A percentile compares a stretch with the other conserved stretches of the same genome.
These are phyloP conservation scores for Seriola quinqueradiata DNA, from an alignment of 2,113 vertebrate species.

Conservation along the genomic window DNA sequence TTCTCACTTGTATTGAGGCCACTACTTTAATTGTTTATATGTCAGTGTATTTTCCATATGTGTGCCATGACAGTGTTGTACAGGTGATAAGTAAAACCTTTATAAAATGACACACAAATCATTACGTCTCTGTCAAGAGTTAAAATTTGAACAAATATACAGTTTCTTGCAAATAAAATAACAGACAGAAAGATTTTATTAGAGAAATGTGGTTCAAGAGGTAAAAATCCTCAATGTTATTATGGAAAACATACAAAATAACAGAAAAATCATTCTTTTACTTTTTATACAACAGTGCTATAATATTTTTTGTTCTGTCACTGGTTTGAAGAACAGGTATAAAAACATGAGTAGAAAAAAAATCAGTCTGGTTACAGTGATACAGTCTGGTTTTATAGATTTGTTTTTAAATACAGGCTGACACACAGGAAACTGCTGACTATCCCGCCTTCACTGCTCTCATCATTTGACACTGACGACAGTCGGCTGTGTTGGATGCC, in stretches of 20 bases:
- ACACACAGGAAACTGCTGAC: neutral
- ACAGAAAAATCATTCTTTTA: neutral
- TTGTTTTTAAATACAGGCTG: neutral
- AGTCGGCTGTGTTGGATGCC: constrained; percentile 38
- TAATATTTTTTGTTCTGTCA: neutral
- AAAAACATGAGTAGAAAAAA: constrained; percentile 1
- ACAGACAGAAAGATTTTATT: constrained; percentile 24
- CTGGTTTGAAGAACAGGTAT: neutral
- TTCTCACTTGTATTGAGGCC: neutral
- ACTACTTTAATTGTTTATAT: neutral
- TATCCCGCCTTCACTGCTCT: neutral
- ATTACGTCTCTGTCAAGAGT: too few species aligned
- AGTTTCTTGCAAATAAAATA: neutral
- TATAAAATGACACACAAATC: neutral
- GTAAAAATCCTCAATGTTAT: neutral
- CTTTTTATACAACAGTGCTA: neutral
- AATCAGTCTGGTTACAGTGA: neutral
- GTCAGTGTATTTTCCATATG: too few species aligned
- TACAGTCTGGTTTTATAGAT: neutral
- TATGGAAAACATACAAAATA: constrained; percentile 18
- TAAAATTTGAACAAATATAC: neutral
- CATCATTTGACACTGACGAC: neutral
- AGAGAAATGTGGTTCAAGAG: constrained; percentile 5
- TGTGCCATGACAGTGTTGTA: neutral
- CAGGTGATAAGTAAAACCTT: neutral